Evolutionary conservation across 1,140 invertebrate genomes (phyloP), one percentile per base, ranked within the genome.

Genomic region (Drosophila pandora): DNA sequence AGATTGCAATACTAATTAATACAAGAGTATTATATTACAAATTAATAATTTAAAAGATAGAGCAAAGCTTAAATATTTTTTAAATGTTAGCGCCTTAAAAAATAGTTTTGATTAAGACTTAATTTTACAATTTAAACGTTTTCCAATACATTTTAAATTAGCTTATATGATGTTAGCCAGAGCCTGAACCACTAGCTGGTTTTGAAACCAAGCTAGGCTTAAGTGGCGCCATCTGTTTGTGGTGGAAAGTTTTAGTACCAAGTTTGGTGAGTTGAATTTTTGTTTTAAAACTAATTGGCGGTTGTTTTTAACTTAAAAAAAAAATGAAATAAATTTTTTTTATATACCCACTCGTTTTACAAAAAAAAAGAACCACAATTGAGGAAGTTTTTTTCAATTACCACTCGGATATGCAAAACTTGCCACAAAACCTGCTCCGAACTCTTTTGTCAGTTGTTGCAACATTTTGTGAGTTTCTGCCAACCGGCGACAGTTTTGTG

Each of bases 381-480:
- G 13, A 43, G 41, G 41, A 43, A 43, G 41, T 43, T 43, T 13
- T 17, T 43, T 17, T 21, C 41, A 43, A 4, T 43, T 43, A 3
- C 41, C n/a, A 43, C 34, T 37, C 34, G 34, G 34, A 37, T 43
- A 47, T 22, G 43, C 43, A 21, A 47, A 47, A 47, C 21, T 21
- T 43, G 41, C 17, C 41, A 43, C 9, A 47, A 48, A 59, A 37
- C 57, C 57, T 23, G 45, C 23, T 59, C n/a, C 3, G 22, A 43
- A 13, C 10, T 6, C 37, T 37, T 53, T 23, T 56, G 12, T 22
- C 7, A 10, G 13, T 13, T 10, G 7, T 41, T 10, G n/a, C 25
- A 28, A 28, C 25, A 6, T 28, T 28, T 28, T 28, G 25, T 28
- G 25, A 28, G 5, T 28, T 17, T 32, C 9, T 17, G n/a, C 7